These are phyloP conservation scores for Phengaris alcon DNA, from an alignment of 2,888 invertebrate genomes.

Conservation along the genomic window DNA sequence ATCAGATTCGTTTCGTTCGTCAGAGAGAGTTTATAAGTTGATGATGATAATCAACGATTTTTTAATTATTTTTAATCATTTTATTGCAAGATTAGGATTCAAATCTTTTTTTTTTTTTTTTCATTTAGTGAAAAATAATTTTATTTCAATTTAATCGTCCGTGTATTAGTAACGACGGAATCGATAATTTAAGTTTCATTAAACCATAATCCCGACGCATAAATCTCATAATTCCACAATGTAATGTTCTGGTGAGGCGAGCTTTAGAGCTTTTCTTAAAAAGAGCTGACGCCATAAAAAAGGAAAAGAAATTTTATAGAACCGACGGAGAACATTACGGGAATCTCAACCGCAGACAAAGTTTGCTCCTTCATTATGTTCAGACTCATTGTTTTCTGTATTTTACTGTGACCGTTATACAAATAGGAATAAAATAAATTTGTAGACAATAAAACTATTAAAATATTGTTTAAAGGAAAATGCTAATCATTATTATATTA, in stretches of 20 bases:
- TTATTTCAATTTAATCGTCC: background rate
- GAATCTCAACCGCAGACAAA: slow-evolving; percentile 34
- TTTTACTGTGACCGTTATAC: slow-evolving; percentile 15
- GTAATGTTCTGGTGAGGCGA: slow-evolving; percentile 12
- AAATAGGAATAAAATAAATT: slow-evolving; percentile 13
- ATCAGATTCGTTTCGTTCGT: no score
- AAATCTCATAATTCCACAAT: slow-evolving; percentile 26
- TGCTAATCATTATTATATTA: background rate
- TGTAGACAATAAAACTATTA: background rate
- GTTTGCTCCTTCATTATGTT: slow-evolving; percentile 50
- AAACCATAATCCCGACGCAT: slow-evolving; percentile 12
- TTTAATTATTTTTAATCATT: no score
- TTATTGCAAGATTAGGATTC: background rate
- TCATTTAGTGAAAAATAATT: background rate
- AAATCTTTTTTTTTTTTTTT: no score
- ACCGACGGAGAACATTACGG: slow-evolving; percentile 37
- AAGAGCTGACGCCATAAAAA: slow-evolving; percentile 48
- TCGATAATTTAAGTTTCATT: slow-evolving; percentile 16
- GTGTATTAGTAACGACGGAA: background rate
- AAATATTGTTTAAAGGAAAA: background rate
- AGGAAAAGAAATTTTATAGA: slow-evolving; percentile 45
- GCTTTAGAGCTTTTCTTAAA: slow-evolving; percentile 31
- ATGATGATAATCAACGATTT: no score
- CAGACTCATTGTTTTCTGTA: slow-evolving; percentile 53
- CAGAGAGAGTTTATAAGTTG: no score